phyloP scores from a whole-genome alignment of 2,888 invertebrate genomes.

The Stenichneumon culpator region DNA sequence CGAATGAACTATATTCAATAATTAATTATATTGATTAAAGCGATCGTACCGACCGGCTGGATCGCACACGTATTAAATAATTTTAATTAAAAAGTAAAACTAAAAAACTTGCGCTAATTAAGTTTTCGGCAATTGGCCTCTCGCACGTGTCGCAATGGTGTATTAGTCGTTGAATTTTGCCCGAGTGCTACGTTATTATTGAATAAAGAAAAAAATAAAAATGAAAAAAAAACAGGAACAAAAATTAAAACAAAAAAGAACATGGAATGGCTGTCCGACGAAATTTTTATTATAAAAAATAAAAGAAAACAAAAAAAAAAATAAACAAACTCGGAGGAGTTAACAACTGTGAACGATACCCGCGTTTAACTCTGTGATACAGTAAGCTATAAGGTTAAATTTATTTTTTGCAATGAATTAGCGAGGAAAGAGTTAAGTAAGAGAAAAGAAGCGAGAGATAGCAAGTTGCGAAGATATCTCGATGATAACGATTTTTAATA shows the following conservation, averaged over 20 bases:
- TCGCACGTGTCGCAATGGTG: slow-evolving; percentile 38
- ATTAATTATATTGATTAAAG: slow-evolving; percentile 3
- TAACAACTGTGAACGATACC: slow-evolving; percentile 76
- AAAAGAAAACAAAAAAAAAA: neutral
- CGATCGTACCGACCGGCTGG: too few relatives aligned
- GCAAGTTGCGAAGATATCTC: slow-evolving; percentile 26
- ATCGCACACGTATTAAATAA: too few relatives aligned
- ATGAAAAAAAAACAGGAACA: slow-evolving; percentile 18
- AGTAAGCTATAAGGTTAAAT: slow-evolving; percentile 84
- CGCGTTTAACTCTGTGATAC: slow-evolving; percentile 85
- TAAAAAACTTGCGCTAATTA: neutral
- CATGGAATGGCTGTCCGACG: slow-evolving; percentile 5
- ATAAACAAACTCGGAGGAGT: neutral
- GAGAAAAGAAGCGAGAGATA: slow-evolving; percentile 37
- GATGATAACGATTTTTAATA: slow-evolving; percentile 43
- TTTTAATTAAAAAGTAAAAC: too few relatives aligned
- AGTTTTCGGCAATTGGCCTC: slow-evolving; percentile 33
- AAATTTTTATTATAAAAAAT: slow-evolving; percentile 24
- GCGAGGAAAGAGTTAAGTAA: slow-evolving; percentile 37
- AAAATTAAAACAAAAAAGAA: slow-evolving; percentile 2
- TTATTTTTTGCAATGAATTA: slow-evolving; percentile 76
- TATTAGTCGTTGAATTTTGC: slow-evolving; percentile 54
- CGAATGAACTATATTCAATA: slow-evolving; percentile 48
- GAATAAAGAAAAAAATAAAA: neutral
- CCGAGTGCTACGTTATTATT: slow-evolving; percentile 48